phyloP scores from a whole-genome alignment of 2,113 vertebrate species.

The Thunnus thynnus region DNA sequence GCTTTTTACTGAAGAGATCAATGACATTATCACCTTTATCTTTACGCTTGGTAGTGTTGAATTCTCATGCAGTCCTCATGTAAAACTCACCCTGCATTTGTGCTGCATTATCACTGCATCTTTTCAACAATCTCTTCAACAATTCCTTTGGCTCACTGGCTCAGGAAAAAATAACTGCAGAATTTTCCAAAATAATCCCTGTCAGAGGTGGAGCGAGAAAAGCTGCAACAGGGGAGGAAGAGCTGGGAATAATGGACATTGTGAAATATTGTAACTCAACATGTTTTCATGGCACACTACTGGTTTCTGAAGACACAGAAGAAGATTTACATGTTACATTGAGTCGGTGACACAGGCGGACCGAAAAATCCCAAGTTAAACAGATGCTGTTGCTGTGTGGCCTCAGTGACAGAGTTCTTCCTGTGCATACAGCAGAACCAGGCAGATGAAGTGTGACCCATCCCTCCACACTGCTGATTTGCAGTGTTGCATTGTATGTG shows the following conservation, averaged over 20 bases:
- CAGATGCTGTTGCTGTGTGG: neutral
- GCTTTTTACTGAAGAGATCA: neutral
- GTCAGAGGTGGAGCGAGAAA: neutral
- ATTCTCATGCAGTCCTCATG: neutral
- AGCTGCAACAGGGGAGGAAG: neutral
- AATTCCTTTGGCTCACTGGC: neutral
- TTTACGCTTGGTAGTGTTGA: neutral
- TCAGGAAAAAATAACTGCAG: neutral
- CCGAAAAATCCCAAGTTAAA: no score
- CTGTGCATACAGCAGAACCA: neutral
- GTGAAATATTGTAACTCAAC: neutral
- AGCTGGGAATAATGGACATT: neutral
- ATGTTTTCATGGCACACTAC: neutral
- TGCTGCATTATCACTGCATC: conserved; percentile 4
- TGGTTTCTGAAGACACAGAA: neutral
- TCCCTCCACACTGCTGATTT: conserved; percentile 16
- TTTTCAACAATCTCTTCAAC: conserved; percentile 13
- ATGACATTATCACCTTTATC: no score
- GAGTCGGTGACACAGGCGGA: neutral
- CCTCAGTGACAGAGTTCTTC: neutral
- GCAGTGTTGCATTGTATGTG: conserved; percentile 2
- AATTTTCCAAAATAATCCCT: conserved; percentile 5
- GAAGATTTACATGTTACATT: neutral
- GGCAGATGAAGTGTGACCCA: conserved; percentile 44
- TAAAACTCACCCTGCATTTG: neutral